These are phyloP conservation scores for Oryzias dopingdopingensis DNA, from an alignment of 2,797 vertebrate genomes.

Conservation along the genomic window DNA sequence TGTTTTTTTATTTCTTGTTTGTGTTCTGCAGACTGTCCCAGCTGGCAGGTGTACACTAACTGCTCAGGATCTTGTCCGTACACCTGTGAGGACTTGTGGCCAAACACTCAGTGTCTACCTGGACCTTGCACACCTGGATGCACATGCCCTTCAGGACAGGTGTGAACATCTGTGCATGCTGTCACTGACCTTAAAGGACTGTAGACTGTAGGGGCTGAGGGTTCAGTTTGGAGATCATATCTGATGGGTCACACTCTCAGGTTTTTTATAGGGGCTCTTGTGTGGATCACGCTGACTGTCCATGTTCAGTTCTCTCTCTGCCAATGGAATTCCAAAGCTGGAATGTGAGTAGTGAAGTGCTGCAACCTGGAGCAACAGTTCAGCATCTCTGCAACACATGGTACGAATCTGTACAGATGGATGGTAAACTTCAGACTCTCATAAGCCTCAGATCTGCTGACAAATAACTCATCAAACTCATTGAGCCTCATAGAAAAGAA, in stretches of 20 bases:
- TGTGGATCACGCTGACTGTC: constrained; percentile 71
- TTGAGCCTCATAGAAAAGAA: no score
- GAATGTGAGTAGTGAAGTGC: constrained; percentile 63
- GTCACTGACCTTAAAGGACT: no score
- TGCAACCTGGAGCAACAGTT: constrained; percentile 71
- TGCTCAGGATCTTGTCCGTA: constrained; percentile 83
- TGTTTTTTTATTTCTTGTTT: neutral
- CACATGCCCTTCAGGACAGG: constrained; percentile 79
- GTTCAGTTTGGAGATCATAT: neutral
- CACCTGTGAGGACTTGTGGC: constrained; percentile 81
- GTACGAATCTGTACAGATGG: constrained; percentile 54
- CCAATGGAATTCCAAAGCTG: constrained; percentile 37
- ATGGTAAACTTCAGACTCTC: no score
- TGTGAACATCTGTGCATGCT: constrained; percentile 38
- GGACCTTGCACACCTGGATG: constrained; percentile 82
- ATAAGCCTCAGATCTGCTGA: no score
- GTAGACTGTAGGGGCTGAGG: no score
- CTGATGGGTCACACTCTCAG: constrained; percentile 50
- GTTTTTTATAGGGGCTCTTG: constrained; percentile 76
- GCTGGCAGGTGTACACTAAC: constrained; percentile 66
- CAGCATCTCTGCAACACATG: constrained; percentile 82
- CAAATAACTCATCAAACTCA: no score
- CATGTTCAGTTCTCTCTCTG: constrained; percentile 71
- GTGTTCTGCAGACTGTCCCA: constrained; percentile 79
- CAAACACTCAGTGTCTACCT: constrained; percentile 74